Evolutionary conservation across 2,797 vertebrate species (phyloP), one percentile per base, ranked within the genome.

Genomic region (Mormyrus proboscirostris): DNA sequence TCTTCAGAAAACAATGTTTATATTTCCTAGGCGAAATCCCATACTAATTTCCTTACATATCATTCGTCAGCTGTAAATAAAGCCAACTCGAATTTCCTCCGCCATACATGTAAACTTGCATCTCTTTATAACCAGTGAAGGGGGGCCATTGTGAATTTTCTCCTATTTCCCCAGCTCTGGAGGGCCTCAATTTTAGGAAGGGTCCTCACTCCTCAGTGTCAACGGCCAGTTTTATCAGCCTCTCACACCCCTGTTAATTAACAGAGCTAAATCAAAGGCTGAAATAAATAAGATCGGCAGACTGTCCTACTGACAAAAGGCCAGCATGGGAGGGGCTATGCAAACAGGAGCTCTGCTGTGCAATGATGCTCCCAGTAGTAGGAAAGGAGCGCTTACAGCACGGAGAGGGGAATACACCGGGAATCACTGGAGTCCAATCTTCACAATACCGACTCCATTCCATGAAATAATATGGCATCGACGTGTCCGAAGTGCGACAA

Each of bases 401-500:
- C 86, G 55, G n/a, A 87, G 86, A 87, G 16, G 86, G 55, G 38
- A n/a, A 29, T 14, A 29, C 38, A 9, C 16, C 8, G 41, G 86
- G 33, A 88, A 57, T 44, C 86, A 51, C 50, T 38, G 85, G 85
- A 86, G 51, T 47, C 57, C 85, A 86, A 29, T 16, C 44, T 19
- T 47, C 55, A 87, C 57, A 62, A 87, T 59, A 62, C 85, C 22
- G 85, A 86, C 14, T 51, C 44, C 85, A 55, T 33, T 86, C 19
- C 9, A 6, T 3, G 29, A 7, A 90, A 79, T 88, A 93, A 88
- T 59, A 96, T 96, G 95, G 94, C 95, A 91, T 96, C 95, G 55
- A 95, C 94, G 92, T 96, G 95, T 89, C 94, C 95, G 1, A 95
- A 94, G 92, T 96, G 95, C 92, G 95, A 95, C 85, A 95, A 95